Conservation (phyloP, 2,888 invertebrate genomes). For the Folsomia manolachei region DNA sequence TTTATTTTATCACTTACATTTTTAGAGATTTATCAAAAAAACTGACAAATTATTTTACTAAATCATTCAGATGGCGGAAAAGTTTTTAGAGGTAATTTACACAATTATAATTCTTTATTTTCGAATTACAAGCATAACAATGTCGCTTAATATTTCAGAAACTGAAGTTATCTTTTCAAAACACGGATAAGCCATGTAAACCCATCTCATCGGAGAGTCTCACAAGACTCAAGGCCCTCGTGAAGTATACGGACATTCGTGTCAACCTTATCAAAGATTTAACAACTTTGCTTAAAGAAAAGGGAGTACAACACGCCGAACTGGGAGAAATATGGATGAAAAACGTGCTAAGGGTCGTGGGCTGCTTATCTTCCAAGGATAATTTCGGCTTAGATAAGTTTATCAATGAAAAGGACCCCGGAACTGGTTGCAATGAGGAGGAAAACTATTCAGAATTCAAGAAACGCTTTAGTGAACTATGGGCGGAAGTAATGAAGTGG, state of each 20-base stretch:
- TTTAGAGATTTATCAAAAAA: too few relatives aligned
- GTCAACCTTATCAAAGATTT: slow-evolving; percentile 27
- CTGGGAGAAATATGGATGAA: slow-evolving; percentile 35
- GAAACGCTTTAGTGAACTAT: slow-evolving; percentile 55
- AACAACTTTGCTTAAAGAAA: slow-evolving; percentile 3
- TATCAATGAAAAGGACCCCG: slow-evolving; percentile 15
- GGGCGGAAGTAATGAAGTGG: slow-evolving; percentile 74
- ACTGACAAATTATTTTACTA: too few relatives aligned
- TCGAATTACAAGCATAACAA: background rate
- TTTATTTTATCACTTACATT: too few relatives aligned
- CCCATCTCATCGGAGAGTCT: background rate
- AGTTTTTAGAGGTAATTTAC: background rate
- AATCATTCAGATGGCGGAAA: background rate
- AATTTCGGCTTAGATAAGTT: slow-evolving; percentile 28
- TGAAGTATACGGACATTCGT: slow-evolving; percentile 33
- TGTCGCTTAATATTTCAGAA: background rate
- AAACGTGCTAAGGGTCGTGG: slow-evolving; percentile 32
- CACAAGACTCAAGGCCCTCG: slow-evolving; percentile 31
- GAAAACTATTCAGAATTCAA: slow-evolving; percentile 35
- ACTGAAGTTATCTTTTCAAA: background rate
- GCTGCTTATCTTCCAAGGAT: slow-evolving; percentile 27
- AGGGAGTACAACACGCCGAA: slow-evolving; percentile 2
- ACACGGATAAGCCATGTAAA: background rate
- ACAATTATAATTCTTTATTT: background rate
- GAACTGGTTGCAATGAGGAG: background rate